These are phyloP conservation scores for Pangasius krempfi DNA, from an alignment of 2,797 vertebrate species.

Conservation along the genomic window DNA sequence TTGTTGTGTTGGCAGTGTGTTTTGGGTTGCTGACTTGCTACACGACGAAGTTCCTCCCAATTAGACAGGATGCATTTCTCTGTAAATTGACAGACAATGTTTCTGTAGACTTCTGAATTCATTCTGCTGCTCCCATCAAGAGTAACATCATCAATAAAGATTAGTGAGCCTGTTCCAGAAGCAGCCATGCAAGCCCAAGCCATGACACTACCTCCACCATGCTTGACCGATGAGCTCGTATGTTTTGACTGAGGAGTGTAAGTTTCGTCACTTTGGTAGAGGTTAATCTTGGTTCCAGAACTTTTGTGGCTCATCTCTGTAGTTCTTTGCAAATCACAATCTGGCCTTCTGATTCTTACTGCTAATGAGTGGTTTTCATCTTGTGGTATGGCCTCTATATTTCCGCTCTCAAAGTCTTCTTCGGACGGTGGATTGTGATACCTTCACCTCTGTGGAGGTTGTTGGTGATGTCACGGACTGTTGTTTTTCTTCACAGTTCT, in stretches of 20 bases:
- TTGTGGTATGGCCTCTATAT: not conserved
- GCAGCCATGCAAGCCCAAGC: not conserved
- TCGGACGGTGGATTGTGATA: no score
- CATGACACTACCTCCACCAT: not conserved
- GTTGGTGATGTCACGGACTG: not conserved
- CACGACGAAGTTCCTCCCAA: not conserved
- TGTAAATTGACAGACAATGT: not conserved
- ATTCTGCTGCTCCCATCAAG: not conserved
- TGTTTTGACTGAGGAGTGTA: not conserved
- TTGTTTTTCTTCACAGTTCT: slow-evolving; percentile 12
- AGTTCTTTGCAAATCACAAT: not conserved
- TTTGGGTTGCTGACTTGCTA: not conserved
- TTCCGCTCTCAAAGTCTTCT: not conserved
- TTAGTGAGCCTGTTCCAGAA: not conserved
- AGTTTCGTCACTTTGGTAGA: no score
- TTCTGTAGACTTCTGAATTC: not conserved
- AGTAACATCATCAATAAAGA: not conserved
- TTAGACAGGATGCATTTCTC: not conserved
- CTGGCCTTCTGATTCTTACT: not conserved
- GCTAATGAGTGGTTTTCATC: not conserved
- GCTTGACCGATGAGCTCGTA: not conserved
- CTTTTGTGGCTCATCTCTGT: not conserved
- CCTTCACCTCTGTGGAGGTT: not conserved
- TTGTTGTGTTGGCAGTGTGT: not conserved
- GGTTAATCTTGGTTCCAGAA: no score